Evolutionary conservation across 2,888 invertebrate species (phyloP), one percentile per base, ranked within the genome.

Genomic region (Trissolcus japonicus): DNA sequence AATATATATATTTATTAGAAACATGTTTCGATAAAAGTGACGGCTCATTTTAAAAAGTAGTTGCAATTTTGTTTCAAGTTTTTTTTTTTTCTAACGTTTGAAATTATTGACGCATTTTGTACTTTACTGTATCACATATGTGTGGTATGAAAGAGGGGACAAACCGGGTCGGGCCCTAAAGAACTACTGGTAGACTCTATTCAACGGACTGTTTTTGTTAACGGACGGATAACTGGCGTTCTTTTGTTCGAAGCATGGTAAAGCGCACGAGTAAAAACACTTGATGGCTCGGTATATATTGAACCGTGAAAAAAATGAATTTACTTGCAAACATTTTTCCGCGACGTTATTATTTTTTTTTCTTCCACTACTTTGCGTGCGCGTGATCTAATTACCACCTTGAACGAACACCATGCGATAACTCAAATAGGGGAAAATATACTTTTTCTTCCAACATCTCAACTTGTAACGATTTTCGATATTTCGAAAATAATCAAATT

Each of bases 151-250:
- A 62, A 53, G 59, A 72, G 72, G 72, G 72, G 67, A 77, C 72
- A 63, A 77, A 72, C 67, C 72, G 63, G 77, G 62, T 77, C 72
- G 72, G 72, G 63, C 68, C 72, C 72, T 68, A 63, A 72, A 77
- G 63, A 72, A 66, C 67, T 62, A 56, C 65, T 46, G 72, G 63
- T 62, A 73, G 72, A 77, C 77, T 77, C 72, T 50, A 77, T 77
- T 77, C 68, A 77, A 63, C 67, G 71, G 54, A 48, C 69, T 69
- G 68, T 75, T 75, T 76, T 76, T 76, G 72, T 76, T 76, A 67
- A 72, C 76, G 63, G 72, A 62, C 72, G 67, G 67, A 76, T 76
- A 76, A 76, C 76, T 69, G 76, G 67, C 76, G 72, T 57, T 72
- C 67, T 72, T 72, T 76, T 72, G 72, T 76, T 59, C 61, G 56